phyloP scores from a whole-genome alignment of 2,797 vertebrate genomes.

The Diglossa cyanea region DNA sequence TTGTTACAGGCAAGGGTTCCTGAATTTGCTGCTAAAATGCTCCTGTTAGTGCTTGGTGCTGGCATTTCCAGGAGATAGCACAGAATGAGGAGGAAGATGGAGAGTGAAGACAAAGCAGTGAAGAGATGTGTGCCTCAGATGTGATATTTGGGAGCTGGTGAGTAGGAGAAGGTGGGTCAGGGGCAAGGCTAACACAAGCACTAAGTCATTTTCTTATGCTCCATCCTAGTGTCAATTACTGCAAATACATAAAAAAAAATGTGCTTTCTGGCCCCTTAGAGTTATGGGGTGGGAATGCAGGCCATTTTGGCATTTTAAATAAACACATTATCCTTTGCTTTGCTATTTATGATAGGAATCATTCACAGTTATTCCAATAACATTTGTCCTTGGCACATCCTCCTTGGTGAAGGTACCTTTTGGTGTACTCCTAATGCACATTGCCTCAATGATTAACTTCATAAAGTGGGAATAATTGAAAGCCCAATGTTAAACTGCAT shows the following conservation, averaged over 20 bases:
- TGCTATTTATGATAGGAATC: background rate
- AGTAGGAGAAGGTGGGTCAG: background rate
- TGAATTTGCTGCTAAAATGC: background rate
- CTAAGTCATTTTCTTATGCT: background rate
- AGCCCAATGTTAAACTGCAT: background rate
- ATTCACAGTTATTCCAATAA: background rate
- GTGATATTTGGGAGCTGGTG: background rate
- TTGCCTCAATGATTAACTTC: background rate
- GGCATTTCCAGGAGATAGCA: background rate
- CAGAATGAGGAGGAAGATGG: accelerated
- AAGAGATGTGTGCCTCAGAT: background rate
- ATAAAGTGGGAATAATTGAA: background rate
- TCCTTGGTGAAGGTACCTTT: background rate
- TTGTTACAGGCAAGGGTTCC: background rate
- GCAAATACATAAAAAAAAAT: background rate
- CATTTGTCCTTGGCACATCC: background rate
- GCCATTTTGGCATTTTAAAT: background rate
- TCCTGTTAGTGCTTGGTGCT: background rate
- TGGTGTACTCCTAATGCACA: background rate
- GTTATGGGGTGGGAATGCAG: background rate
- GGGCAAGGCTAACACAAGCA: background rate
- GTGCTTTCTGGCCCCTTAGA: background rate
- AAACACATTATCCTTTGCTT: background rate
- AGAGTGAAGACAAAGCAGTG: background rate
- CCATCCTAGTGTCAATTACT: background rate